These are phyloP conservation scores for Ceratina australensis DNA, from an alignment of 1,140 invertebrate genomes.

Conservation along the genomic window DNA sequence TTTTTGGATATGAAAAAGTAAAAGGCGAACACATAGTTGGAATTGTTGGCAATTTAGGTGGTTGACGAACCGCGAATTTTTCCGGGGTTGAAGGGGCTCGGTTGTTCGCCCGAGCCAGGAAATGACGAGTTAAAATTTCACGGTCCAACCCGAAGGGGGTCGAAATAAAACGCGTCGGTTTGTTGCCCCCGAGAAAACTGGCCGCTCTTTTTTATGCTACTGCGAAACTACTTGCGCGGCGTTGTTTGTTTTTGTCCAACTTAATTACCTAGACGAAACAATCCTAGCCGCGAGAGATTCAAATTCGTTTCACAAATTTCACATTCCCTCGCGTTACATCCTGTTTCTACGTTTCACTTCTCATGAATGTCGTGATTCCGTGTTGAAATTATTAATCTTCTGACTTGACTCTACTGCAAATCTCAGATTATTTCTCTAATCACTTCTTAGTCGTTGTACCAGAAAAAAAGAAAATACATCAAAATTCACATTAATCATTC, in stretches of 20 bases:
- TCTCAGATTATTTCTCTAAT: too few species aligned
- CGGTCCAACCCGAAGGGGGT: not conserved
- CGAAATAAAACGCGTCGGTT: constrained; percentile 36
- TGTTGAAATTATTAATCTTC: too few species aligned
- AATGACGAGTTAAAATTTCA: constrained; percentile 41
- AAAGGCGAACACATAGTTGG: not conserved
- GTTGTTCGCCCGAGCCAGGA: not conserved
- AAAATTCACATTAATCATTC: too few species aligned
- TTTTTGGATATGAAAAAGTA: not conserved
- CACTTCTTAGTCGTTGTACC: too few species aligned
- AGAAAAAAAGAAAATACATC: too few species aligned
- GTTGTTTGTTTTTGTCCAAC: constrained; percentile 6
- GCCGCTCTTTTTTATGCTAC: constrained; percentile 13
- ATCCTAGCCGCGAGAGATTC: constrained; percentile 4
- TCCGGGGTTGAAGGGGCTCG: not conserved
- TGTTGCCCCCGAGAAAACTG: constrained; percentile 9
- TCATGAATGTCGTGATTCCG: not conserved
- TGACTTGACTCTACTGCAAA: too few species aligned
- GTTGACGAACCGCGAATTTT: constrained; percentile 10
- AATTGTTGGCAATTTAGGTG: not conserved
- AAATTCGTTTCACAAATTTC: not conserved
- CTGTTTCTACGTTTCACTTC: not conserved
- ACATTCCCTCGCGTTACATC: too few species aligned
- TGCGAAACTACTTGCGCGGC: not conserved
- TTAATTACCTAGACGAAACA: constrained; percentile 38